phyloP scores from a whole-genome alignment of 2,113 vertebrate species.

The Coryphaenoides rupestris region DNA sequence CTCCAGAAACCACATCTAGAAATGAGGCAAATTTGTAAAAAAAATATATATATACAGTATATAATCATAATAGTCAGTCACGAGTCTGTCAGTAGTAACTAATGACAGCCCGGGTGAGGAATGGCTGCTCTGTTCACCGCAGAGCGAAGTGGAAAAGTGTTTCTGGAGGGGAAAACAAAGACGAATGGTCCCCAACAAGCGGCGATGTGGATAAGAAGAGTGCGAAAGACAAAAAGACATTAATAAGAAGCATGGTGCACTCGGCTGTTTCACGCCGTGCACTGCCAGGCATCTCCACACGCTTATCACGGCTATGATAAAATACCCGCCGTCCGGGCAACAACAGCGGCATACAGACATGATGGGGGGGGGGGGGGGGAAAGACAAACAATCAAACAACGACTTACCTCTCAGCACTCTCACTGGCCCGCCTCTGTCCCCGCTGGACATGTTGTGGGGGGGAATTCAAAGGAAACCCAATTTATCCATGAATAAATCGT shows the following conservation, averaged over 20 bases:
- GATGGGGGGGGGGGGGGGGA: no score
- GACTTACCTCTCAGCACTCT: no score
- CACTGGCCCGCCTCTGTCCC: no score
- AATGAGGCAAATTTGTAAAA: no score
- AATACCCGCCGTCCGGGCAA: conserved; percentile 45
- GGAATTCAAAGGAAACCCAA: background rate
- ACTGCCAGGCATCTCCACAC: conserved; percentile 46
- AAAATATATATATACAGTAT: no score
- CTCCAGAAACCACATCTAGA: no score
- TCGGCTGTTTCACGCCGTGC: conserved; percentile 31
- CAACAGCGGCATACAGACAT: conserved; percentile 5
- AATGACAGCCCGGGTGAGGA: background rate
- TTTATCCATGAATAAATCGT: conserved; percentile 1
- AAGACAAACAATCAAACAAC: no score
- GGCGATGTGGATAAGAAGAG: conserved; percentile 25
- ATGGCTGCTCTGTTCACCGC: background rate
- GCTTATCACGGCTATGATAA: conserved; percentile 45
- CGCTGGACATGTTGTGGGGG: no score
- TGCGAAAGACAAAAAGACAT: conserved; percentile 47
- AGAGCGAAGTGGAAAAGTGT: conserved; percentile 19
- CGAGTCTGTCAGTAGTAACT: no score
- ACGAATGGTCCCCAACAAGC: conserved; percentile 25
- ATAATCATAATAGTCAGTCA: no score
- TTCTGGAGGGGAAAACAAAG: conserved; percentile 30
- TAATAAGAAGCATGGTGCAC: conserved; percentile 47